Percentiles rank a stretch among this genome's conserved stretches.
Conservation (phyloP, 1,140 invertebrate species). For the Drosophila baimaii region DNA sequence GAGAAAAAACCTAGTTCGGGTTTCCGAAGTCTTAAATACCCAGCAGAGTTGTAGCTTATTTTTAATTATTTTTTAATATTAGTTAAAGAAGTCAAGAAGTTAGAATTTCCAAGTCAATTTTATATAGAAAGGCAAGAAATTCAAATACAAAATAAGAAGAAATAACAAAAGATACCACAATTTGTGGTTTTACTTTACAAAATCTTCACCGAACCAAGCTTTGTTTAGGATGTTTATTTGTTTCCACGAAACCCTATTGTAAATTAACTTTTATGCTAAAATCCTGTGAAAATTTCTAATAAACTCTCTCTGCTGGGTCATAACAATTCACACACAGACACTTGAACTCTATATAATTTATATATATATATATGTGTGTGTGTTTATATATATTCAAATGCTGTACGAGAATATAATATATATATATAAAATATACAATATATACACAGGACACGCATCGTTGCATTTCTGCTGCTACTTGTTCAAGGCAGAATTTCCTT, state of each 20-base stretch:
- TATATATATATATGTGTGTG: conserved; percentile 1
- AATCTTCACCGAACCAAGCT: neutral
- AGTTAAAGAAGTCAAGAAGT: neutral
- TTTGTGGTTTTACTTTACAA: neutral
- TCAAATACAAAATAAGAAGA: neutral
- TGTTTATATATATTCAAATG: conserved; percentile 17
- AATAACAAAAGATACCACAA: neutral
- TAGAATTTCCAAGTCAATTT: too few relatives aligned
- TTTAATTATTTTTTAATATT: neutral
- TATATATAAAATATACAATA: conserved; percentile 36
- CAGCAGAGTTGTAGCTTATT: conserved; percentile 5
- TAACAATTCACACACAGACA: conserved; percentile 19
- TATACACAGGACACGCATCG: conserved; percentile 45
- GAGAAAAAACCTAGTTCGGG: neutral
- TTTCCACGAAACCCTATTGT: neutral
- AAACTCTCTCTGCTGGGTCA: conserved; percentile 23
- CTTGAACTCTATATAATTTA: neutral
- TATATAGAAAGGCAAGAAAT: neutral
- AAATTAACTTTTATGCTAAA: conserved; percentile 13
- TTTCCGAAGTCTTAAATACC: neutral
- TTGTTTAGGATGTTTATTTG: neutral
- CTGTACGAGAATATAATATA: conserved; percentile 6
- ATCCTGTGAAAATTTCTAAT: conserved; percentile 12
- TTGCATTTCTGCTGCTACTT: conserved; percentile 37
- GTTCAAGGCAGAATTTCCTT: conserved; percentile 10